These are phyloP conservation scores for Anastatus disparis DNA, from an alignment of 1,140 invertebrate species.

Conservation along the genomic window DNA sequence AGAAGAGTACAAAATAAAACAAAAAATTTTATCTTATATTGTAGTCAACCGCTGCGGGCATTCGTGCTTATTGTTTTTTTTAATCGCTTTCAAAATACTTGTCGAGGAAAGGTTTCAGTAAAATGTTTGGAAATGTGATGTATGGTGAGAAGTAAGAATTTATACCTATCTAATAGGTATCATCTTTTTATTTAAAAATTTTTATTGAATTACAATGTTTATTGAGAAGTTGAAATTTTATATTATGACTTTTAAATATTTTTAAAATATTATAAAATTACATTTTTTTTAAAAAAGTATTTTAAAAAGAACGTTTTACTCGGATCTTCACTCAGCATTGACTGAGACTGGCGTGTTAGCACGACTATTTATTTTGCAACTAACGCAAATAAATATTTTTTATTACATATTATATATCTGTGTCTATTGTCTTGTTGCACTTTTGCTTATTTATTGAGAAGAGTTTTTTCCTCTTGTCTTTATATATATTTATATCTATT, in stretches of 20 bases:
- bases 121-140: conserved; percentile 13
- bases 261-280: no score
- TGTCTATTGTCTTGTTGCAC: conserved; percentile 62
- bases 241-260: background rate
- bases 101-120: conserved; percentile 27
- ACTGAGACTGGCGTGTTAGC: conserved; percentile 34
- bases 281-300: conserved; percentile 5
- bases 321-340: conserved; percentile 34
- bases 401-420: conserved; percentile 48
- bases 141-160: background rate
- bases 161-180: background rate
- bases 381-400: conserved; percentile 38
- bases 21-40: conserved; percentile 33
- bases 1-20: conserved; percentile 38
- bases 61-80: conserved; percentile 32
- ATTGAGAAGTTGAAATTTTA: no score
- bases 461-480: conserved; percentile 48
- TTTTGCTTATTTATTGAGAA: conserved; percentile 64
- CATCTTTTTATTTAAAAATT: no score
- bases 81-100: conserved; percentile 16
- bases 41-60: conserved; percentile 36
- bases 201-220: no score
- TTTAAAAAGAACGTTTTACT: conserved; percentile 26
- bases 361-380: conserved; percentile 55
- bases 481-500: conserved; percentile 47